phyloP scores from a whole-genome alignment of 2,888 invertebrate species.

The Meghimatium bilineatum region DNA sequence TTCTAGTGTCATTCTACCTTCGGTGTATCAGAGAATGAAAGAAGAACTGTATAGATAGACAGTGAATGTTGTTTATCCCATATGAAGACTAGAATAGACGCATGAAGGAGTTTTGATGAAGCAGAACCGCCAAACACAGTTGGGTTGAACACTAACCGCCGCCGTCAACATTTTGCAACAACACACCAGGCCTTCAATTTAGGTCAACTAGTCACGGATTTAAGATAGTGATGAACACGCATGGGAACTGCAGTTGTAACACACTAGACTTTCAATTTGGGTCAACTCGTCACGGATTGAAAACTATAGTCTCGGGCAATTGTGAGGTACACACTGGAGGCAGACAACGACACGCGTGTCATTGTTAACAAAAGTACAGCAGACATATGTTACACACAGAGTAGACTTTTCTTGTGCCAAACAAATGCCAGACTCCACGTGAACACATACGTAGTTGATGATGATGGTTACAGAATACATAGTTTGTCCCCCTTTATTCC shows the following conservation, averaged over 20 bases:
- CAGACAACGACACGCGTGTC: no score
- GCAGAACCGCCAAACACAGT: not conserved
- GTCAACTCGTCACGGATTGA: slow-evolving; percentile 2
- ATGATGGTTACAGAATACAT: no score
- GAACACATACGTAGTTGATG: no score
- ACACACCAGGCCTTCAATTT: not conserved
- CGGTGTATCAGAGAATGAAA: not conserved
- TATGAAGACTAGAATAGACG: not conserved
- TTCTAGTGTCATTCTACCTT: not conserved
- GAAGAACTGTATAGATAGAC: not conserved
- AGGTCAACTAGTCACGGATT: slow-evolving; percentile 5
- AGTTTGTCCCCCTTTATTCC: no score
- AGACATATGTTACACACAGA: no score
- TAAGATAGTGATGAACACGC: not conserved
- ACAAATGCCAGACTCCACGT: no score
- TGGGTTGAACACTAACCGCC: not conserved
- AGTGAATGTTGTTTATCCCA: not conserved
- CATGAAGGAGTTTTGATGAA: not conserved
- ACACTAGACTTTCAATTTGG: not conserved
- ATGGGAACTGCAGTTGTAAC: no score
- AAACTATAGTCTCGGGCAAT: no score
- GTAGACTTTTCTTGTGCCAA: no score
- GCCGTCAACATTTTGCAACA: not conserved
- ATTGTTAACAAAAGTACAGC: no score
- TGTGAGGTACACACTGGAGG: no score